Conservation (phyloP, 2,113 vertebrate species). For the Eolophus roseicapilla region DNA sequence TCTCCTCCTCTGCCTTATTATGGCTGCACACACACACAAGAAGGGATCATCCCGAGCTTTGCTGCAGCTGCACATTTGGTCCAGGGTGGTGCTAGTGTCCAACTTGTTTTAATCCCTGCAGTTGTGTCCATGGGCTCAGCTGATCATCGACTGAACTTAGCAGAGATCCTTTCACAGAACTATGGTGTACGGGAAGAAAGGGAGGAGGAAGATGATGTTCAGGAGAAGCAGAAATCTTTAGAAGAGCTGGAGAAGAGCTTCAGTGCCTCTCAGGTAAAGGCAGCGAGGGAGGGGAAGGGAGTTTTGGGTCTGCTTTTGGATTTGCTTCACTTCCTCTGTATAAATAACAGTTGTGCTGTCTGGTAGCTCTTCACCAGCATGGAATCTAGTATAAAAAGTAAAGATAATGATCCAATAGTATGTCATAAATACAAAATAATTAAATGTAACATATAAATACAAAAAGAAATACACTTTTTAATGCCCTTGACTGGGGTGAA, state of each 20-base stretch:
- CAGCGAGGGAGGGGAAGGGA: background rate
- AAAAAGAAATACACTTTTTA: background rate
- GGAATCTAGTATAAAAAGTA: background rate
- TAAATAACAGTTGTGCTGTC: background rate
- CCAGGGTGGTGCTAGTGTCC: background rate
- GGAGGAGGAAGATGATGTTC: conserved; percentile 28
- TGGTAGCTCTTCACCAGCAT: background rate
- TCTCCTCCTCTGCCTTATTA: background rate
- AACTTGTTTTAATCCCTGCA: conserved; percentile 2
- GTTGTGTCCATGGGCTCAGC: conserved; percentile 81
- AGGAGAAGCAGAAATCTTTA: conserved; percentile 69
- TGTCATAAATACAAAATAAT: background rate
- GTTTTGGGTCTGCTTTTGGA: background rate
- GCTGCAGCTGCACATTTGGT: background rate
- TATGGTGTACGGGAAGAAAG: conserved; percentile 74
- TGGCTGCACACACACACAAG: background rate
- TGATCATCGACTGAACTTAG: conserved; percentile 76
- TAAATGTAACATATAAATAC: background rate
- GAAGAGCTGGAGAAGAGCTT: conserved; percentile 79
- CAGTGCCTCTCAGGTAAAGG: conserved; percentile 69
- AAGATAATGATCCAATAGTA: background rate
- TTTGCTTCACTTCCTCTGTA: background rate
- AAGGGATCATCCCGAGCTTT: background rate
- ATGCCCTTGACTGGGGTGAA: background rate
- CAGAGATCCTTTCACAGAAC: conserved; percentile 80